Evolutionary conservation across 2,888 invertebrate species (phyloP).

Genomic region (Pycnomerus fuliginosus): DNA sequence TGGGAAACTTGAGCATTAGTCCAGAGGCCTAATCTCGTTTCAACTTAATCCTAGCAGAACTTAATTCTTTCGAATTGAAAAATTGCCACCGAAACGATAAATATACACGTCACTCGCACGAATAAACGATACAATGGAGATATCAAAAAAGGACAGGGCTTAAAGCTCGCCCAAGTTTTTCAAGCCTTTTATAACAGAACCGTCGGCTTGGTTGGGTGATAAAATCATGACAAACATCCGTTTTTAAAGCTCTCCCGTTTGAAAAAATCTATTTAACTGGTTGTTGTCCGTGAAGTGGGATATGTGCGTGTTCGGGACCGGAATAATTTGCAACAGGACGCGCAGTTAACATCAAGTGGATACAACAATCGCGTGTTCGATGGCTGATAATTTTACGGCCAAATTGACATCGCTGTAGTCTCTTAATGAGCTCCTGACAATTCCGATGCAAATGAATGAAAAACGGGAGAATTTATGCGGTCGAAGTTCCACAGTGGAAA

Average conservation of each 20-base stretch:
- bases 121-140: too few species aligned
- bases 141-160: too few species aligned
- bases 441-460: conserved; percentile 21
- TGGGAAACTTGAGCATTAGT: conserved; percentile 19
- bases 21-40: conserved; percentile 13
- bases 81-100: too few species aligned
- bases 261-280: too few species aligned
- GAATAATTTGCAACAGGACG: conserved; percentile 26
- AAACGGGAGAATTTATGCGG: conserved; percentile 20
- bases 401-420: conserved; percentile 1
- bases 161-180: conserved; percentile 1
- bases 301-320: conserved; percentile 31
- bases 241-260: too few species aligned
- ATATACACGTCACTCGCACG: too few species aligned
- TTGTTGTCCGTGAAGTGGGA: too few species aligned
- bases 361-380: too few species aligned
- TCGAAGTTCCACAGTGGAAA: conserved; percentile 14
- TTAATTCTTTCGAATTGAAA: too few species aligned
- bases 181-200: conserved; percentile 3
- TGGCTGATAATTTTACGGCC: too few species aligned
- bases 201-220: background rate
- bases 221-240: conserved; percentile 11
- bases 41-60: conserved; percentile 9
- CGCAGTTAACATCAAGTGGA: too few species aligned
- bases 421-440: conserved; percentile 20